Evolutionary conservation across 2,113 vertebrate species (phyloP), one percentile per base, ranked within the genome.

Genomic region (Lathamus discolor): DNA sequence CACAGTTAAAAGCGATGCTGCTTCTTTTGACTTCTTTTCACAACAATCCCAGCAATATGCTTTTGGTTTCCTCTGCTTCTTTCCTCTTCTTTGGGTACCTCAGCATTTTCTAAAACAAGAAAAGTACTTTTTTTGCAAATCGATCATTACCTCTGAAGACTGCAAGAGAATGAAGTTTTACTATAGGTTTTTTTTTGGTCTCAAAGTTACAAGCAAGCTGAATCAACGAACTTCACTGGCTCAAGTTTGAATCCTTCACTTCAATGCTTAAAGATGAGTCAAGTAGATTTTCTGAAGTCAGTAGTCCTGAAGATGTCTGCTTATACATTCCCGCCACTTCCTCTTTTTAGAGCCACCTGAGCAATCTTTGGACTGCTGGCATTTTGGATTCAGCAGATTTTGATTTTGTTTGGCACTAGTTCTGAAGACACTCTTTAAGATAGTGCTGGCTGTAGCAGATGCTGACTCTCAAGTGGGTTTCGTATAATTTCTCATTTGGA

Each of bases 401-500:
- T 86, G 0, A 25, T 92, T 97, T 92, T 84, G 5, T 86, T 90
- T 96, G 92, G 91, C 80, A 44, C 25, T 49, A 7, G 11, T 94
- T 96, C 73, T 93, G 80, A 86, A 78, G 68, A 67, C 83, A 44
- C 2, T 59, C 17, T 83, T 22, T 74, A 75, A 93, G 91, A 92
- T 82, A 91, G 24, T 84, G 44, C 54, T 90, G 83, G 44, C 54
- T 86, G 1, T 66, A 66, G 82, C 54, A 81, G 46, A 86, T 92
- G 77, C 68, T 92, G 80, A 86, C 64, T 95, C 76, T 95, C 39
- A 78, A 64, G 88, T 91, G 83, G 73, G 61, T 93, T 92, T 93
- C 7, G 31, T 70, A 24, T 88, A 91, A 84, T 92, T 95, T 91
- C 73, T 88, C 14, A 13, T 91, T 92, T 92, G 86, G 83, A 94